Percentiles rank a stretch among this genome's conserved stretches.
phyloP scores from a whole-genome alignment of 1,140 invertebrate genomes.

The Drosophila bocki region DNA sequence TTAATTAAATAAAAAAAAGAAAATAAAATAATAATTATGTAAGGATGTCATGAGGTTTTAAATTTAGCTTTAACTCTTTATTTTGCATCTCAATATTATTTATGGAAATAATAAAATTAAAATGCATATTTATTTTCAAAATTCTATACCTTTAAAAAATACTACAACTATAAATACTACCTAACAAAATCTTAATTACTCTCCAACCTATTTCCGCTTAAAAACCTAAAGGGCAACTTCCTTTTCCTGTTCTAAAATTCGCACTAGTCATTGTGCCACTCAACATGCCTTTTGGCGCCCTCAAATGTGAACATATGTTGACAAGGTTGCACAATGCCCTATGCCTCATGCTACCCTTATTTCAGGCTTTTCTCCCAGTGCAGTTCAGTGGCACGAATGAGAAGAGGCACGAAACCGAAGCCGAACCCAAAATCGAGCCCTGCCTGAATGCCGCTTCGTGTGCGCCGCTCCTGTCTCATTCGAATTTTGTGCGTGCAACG shows the following conservation, averaged over 20 bases:
- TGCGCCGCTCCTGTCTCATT: constrained; percentile 56
- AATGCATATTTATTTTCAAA: no score
- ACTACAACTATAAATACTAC: not conserved
- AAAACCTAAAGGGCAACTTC: not conserved
- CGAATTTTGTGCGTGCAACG: constrained; percentile 79
- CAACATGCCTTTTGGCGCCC: constrained; percentile 2
- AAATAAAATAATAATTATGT: no score
- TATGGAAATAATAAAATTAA: no score
- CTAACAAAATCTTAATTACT: not conserved
- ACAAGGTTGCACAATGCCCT: not conserved
- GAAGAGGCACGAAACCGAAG: constrained; percentile 10
- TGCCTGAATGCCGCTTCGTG: constrained; percentile 26
- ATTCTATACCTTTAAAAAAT: no score
- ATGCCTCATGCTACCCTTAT: constrained; percentile 2
- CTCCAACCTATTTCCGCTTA: not conserved
- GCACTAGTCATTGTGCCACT: constrained; percentile 12
- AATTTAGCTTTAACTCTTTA: no score
- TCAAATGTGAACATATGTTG: constrained; percentile 38
- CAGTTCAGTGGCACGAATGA: constrained; percentile 18
- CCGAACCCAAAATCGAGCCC: constrained; percentile 24
- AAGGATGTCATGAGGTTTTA: no score
- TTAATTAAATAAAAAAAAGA: no score
- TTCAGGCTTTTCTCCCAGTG: constrained; percentile 19
- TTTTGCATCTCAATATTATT: no score
- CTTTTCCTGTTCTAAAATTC: constrained; percentile 16